Conservation (phyloP, 2,113 vertebrate genomes). For the Acrocephalus kingi region DNA sequence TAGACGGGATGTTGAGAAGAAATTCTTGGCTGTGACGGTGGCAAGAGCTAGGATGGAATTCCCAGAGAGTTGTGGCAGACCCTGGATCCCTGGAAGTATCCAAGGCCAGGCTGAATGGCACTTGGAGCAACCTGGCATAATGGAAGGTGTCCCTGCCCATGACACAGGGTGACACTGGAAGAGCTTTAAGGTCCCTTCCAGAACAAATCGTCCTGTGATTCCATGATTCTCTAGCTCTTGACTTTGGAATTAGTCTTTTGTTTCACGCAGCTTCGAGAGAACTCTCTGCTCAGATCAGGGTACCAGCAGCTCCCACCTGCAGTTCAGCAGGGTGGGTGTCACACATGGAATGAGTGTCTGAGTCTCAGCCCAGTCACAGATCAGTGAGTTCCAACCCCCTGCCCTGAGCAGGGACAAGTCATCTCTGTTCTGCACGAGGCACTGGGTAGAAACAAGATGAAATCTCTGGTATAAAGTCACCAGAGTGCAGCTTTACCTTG, state of each 20-base stretch:
- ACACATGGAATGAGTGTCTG: background rate
- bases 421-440: background rate
- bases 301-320: background rate
- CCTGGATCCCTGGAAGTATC: background rate
- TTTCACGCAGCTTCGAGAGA: background rate
- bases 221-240: background rate
- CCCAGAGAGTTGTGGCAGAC: background rate
- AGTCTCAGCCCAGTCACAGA: background rate
- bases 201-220: background rate
- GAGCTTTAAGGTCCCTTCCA: background rate
- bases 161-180: background rate
- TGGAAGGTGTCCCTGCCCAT: background rate
- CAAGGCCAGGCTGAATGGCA: accelerated
- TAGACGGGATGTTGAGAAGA: background rate
- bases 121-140: background rate
- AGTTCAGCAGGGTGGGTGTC: background rate
- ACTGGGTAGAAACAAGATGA: background rate
- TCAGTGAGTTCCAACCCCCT: background rate
- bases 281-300: background rate
- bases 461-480: background rate
- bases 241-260: background rate
- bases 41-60: background rate
- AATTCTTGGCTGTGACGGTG: accelerated
- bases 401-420: background rate
- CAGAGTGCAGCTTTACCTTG: background rate